These are phyloP conservation scores for Ataeniobius toweri DNA, from an alignment of 2,797 vertebrate species.

Conservation along the genomic window DNA sequence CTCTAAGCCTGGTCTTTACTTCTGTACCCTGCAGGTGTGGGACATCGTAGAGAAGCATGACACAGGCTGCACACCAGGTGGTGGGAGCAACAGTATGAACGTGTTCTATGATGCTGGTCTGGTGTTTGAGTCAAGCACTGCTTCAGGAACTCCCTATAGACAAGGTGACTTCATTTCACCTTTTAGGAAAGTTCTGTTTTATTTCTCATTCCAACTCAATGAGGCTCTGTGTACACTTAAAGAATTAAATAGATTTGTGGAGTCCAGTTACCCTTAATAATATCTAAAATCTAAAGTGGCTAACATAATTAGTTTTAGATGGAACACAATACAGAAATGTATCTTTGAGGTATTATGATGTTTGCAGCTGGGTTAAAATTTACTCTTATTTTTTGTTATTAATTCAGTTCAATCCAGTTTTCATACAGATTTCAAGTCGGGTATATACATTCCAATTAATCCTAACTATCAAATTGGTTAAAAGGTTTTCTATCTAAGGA, in stretches of 20 bases:
- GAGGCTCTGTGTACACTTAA: background rate
- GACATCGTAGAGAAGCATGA: conserved; percentile 81
- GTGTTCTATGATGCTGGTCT: conserved; percentile 89
- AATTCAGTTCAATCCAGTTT: too few relatives aligned
- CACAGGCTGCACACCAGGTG: conserved; percentile 86
- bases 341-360: background rate
- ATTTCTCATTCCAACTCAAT: background rate
- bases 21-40: conserved; percentile 81
- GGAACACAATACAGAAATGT: background rate
- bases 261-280: background rate
- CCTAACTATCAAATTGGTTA: too few relatives aligned
- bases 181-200: background rate
- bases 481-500: too few relatives aligned
- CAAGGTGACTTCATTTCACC: background rate
- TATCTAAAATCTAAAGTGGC: background rate
- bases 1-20: background rate
- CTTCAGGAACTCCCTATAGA: conserved; percentile 58
- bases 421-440: too few relatives aligned
- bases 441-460: too few relatives aligned
- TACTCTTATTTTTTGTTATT: background rate
- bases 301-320: background rate
- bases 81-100: conserved; percentile 77
- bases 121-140: conserved; percentile 66
- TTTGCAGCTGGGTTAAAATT: background rate
- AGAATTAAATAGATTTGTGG: background rate